Percentiles rank a stretch among this genome's conserved stretches.
Evolutionary conservation across 1,140 invertebrate genomes (phyloP).

Genomic region (Marisa cornuarietis): DNA sequence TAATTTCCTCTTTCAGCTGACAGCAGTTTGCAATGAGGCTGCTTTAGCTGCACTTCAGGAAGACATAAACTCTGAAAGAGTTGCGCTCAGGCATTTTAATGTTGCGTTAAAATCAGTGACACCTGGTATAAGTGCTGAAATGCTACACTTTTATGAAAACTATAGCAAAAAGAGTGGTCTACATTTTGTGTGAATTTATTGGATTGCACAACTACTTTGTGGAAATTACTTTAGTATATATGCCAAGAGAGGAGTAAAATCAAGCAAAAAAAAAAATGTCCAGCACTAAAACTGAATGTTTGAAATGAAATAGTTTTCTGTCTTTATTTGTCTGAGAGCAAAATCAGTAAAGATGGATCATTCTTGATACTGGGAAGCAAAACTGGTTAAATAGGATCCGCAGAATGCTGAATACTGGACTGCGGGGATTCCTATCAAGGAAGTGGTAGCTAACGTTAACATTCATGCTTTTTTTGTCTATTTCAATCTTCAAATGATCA

Average conservation of each 20-base stretch:
- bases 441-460: no score
- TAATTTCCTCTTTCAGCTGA: conserved; percentile 67
- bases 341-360: neutral
- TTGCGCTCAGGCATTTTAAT: conserved; percentile 75
- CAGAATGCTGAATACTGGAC: neutral
- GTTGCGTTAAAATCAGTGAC: conserved; percentile 74
- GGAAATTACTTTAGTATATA: no score
- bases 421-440: neutral
- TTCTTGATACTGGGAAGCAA: neutral
- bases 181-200: conserved; percentile 38
- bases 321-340: no score
- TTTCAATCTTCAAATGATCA: neutral
- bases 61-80: conserved; percentile 70
- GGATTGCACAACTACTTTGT: neutral
- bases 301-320: no score
- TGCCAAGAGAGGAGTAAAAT: no score
- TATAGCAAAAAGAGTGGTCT: conserved; percentile 61
- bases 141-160: conserved; percentile 77
- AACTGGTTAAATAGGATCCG: neutral
- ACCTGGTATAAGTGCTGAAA: conserved; percentile 76
- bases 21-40: conserved; percentile 87
- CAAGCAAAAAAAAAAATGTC: no score
- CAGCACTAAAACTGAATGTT: no score
- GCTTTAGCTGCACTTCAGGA: conserved; percentile 82
- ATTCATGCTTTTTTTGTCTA: no score